Conservation (phyloP, 2,888 invertebrate species). For the Erebia epiphron region DNA sequence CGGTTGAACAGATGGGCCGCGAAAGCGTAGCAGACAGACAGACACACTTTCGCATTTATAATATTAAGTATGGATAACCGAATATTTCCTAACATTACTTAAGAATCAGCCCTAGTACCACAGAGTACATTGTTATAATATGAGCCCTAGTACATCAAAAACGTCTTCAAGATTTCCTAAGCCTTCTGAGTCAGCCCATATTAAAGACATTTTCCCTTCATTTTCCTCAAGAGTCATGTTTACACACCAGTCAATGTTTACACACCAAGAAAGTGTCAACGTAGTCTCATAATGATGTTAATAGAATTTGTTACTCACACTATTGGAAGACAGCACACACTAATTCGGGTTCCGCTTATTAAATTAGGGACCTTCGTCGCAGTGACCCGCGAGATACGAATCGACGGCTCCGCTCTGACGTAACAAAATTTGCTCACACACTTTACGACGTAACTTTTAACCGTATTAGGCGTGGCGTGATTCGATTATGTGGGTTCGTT, state of each 20-base stretch:
- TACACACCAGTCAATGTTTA: slow-evolving; percentile 24
- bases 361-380: slow-evolving; percentile 45
- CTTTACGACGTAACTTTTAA: slow-evolving; percentile 35
- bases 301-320: slow-evolving; percentile 35
- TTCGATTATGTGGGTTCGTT: slow-evolving; percentile 10
- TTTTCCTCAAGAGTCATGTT: background rate
- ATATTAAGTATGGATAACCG: no score
- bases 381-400: slow-evolving; percentile 43
- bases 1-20: no score
- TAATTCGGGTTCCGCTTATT: slow-evolving; percentile 44
- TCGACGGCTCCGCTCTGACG: slow-evolving; percentile 38
- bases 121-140: no score
- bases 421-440: slow-evolving; percentile 36
- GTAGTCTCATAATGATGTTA: slow-evolving; percentile 33
- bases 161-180: background rate
- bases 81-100: background rate
- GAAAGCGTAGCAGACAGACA: no score
- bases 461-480: slow-evolving; percentile 23
- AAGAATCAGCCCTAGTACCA: background rate
- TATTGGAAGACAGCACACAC: slow-evolving; percentile 36
- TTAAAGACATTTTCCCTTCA: background rate
- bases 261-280: slow-evolving; percentile 35
- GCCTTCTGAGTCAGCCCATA: background rate
- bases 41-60: no score
- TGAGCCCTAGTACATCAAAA: background rate